These are phyloP conservation scores for Brachirus orientalis DNA, from an alignment of 2,113 vertebrate species.

Conservation along the genomic window DNA sequence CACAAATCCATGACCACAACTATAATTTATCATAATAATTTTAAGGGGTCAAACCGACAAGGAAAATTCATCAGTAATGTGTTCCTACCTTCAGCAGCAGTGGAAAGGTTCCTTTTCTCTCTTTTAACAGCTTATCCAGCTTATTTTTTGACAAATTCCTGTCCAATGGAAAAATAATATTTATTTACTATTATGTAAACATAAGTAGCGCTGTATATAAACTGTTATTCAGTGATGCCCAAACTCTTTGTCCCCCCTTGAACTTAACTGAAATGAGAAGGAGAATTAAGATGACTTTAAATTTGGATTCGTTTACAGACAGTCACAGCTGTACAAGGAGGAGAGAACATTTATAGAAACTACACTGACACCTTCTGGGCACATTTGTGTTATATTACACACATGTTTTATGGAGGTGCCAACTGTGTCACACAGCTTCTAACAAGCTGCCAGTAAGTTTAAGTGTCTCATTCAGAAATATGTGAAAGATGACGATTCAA, in stretches of 20 bases:
- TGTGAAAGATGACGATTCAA: neutral
- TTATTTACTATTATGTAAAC: too few species aligned
- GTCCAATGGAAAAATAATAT: conserved; percentile 4
- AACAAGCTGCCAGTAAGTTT: neutral
- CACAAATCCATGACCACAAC: conserved; percentile 17
- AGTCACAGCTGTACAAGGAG: neutral
- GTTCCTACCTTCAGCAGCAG: conserved; percentile 70
- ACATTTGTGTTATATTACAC: neutral
- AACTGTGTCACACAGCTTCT: neutral
- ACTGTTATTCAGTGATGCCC: too few species aligned
- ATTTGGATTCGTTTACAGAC: too few species aligned
- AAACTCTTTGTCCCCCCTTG: neutral
- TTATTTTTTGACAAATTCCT: conserved; percentile 58
- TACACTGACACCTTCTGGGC: conserved; percentile 74
- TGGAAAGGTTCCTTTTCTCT: conserved; percentile 62
- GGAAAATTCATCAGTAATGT: neutral
- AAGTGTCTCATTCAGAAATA: neutral
- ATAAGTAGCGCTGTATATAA: too few species aligned
- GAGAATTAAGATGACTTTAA: neutral
- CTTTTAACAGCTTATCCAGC: conserved; percentile 49
- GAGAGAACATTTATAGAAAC: conserved; percentile 17
- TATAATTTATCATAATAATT: conserved; percentile 10
- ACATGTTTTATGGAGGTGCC: neutral
- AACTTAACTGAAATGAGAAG: neutral
- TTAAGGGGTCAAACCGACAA: neutral